These are phyloP conservation scores for Deroplatys truncata DNA, from an alignment of 2,888 invertebrate genomes.

Conservation along the genomic window DNA sequence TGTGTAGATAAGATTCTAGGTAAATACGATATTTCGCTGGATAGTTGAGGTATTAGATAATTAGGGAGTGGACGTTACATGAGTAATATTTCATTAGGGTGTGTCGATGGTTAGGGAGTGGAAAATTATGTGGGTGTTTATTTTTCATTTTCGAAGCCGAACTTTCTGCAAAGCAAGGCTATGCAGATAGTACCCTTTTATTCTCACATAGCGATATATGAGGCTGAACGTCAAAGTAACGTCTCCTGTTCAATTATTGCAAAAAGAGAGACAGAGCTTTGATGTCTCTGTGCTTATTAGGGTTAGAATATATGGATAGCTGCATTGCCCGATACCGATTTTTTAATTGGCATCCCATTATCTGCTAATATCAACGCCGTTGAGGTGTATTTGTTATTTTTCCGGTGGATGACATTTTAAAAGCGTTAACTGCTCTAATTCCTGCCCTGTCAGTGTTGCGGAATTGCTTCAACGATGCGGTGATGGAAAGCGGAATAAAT, in stretches of 20 bases:
- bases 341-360: not conserved
- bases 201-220: not conserved
- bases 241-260: not conserved
- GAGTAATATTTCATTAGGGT: no score
- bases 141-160: no score
- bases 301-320: not conserved
- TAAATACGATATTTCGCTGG: no score
- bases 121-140: no score
- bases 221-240: not conserved
- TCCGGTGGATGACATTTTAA: not conserved
- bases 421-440: not conserved
- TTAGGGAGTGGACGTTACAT: no score
- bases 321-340: not conserved
- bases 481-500: not conserved
- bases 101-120: no score
- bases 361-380: not conserved
- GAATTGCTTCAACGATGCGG: not conserved
- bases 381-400: not conserved
- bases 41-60: no score
- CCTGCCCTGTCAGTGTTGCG: not conserved
- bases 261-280: not conserved
- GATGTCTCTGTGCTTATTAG: not conserved
- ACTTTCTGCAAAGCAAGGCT: no score
- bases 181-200: no score
- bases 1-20: no score